phyloP scores from a whole-genome alignment of 2,888 invertebrate genomes.

The Acanthopleura granulata region DNA sequence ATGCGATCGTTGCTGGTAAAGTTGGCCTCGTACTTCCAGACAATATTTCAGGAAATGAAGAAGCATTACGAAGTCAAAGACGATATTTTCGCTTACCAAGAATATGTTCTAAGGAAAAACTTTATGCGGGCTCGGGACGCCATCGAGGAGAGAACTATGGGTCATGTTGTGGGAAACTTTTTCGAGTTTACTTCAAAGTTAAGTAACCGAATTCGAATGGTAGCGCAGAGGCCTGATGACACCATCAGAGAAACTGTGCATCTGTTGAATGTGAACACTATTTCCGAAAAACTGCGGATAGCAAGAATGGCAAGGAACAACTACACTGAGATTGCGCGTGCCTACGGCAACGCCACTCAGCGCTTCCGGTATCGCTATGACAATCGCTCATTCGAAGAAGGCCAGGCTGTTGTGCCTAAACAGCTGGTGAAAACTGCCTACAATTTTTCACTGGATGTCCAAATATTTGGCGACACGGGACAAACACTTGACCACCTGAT shows the following conservation, averaged over 20 bases:
- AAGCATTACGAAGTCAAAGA: slow-evolving; percentile 32
- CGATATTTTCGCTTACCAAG: slow-evolving; percentile 43
- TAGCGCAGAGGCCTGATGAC: background rate
- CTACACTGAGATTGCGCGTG: slow-evolving; percentile 40
- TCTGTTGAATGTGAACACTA: slow-evolving; percentile 32
- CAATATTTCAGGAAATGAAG: slow-evolving; percentile 27
- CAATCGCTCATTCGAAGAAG: background rate
- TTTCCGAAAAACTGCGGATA: slow-evolving; percentile 41
- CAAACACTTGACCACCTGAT: background rate
- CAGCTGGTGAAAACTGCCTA: background rate
- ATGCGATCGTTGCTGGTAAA: background rate
- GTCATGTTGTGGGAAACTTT: slow-evolving; percentile 9
- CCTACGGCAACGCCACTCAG: slow-evolving; percentile 44
- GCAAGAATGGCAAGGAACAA: slow-evolving; percentile 41
- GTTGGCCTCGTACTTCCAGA: background rate
- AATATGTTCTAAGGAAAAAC: slow-evolving; percentile 46
- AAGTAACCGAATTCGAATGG: background rate
- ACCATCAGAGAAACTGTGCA: slow-evolving; percentile 33
- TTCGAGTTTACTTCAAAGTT: background rate
- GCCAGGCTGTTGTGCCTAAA: background rate
- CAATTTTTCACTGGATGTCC: background rate
- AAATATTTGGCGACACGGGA: background rate
- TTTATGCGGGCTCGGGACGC: slow-evolving; percentile 51
- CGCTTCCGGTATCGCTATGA: background rate
- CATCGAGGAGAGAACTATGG: slow-evolving; percentile 53